Conservation (phyloP, 2,113 vertebrate genomes). For the Monopterus albus region DNA sequence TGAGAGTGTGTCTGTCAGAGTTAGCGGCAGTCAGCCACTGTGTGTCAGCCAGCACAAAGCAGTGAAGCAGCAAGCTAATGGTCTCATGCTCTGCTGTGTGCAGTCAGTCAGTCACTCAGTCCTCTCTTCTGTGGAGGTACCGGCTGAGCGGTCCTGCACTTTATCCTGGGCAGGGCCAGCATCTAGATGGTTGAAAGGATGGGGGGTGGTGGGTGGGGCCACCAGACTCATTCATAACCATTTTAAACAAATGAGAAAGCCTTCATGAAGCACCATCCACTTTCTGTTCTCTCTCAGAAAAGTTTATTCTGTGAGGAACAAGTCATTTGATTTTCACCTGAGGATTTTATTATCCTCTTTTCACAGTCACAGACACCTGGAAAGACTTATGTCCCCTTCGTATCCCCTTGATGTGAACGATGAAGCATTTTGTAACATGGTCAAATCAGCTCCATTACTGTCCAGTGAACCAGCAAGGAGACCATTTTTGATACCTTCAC, state of each 20-base stretch:
- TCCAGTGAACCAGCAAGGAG: constrained; percentile 42
- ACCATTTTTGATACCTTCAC: constrained; percentile 58
- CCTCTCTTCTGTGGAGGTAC: constrained; percentile 69
- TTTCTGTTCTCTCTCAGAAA: constrained; percentile 19
- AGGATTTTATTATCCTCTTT: constrained; percentile 28
- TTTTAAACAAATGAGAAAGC: constrained; percentile 67
- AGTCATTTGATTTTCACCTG: constrained; percentile 28
- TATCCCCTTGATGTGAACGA: constrained; percentile 29
- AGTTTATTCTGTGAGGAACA: constrained; percentile 27
- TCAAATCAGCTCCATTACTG: constrained; percentile 56
- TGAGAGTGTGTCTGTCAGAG: constrained; percentile 64
- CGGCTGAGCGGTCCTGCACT: constrained; percentile 74
- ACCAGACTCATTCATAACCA: constrained; percentile 76
- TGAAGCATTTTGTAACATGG: constrained; percentile 38
- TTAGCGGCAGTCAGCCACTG: constrained; percentile 63
- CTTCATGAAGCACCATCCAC: background rate
- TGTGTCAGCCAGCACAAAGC: constrained; percentile 70
- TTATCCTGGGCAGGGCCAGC: constrained; percentile 82
- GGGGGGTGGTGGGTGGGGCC: constrained; percentile 70
- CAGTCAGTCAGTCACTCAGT: constrained; percentile 70
- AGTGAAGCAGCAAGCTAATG: constrained; percentile 74
- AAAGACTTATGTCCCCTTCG: constrained; percentile 43
- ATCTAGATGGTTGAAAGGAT: constrained; percentile 69
- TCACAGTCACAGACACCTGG: constrained; percentile 46
- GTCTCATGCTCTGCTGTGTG: constrained; percentile 72